phyloP scores from a whole-genome alignment of 2,113 vertebrate species.

The Canis aureus region DNA sequence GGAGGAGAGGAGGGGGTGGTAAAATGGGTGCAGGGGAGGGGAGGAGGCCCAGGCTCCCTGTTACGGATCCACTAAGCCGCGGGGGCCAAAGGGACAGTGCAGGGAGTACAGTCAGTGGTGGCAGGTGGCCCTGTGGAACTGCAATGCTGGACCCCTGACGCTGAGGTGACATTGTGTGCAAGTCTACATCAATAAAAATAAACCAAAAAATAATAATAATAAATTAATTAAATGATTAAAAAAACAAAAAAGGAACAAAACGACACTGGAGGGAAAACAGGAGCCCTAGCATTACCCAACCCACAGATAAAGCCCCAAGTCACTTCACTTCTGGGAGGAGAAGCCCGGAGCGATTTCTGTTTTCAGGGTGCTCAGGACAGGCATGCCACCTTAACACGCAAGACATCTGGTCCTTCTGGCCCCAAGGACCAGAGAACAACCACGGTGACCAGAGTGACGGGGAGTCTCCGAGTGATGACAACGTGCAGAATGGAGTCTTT shows the following conservation, averaged over 20 bases:
- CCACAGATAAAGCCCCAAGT: background rate
- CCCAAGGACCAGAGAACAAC: background rate
- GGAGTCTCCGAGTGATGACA: background rate
- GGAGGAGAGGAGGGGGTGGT: too few species aligned
- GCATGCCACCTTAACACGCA: background rate
- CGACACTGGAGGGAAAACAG: background rate
- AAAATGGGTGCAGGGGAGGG: too few species aligned
- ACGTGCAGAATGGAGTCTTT: background rate
- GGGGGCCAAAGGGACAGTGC: too few species aligned
- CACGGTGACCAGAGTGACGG: background rate
- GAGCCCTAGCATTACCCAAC: background rate
- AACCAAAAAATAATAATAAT: background rate
- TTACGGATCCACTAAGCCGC: too few species aligned
- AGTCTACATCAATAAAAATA: background rate
- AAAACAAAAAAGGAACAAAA: background rate
- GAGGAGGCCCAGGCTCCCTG: too few species aligned
- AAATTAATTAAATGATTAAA: background rate
- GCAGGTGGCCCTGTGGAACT: too few species aligned
- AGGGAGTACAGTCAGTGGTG: too few species aligned
- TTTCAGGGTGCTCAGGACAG: background rate
- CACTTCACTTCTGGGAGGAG: background rate
- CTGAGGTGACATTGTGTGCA: too few species aligned
- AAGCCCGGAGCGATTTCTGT: background rate
- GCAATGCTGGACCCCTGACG: background rate
- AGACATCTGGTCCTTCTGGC: background rate